These are phyloP conservation scores for Parazoanthus atlanticus DNA, from an alignment of 92 coral and sea anemone species.

Conservation along the genomic window DNA sequence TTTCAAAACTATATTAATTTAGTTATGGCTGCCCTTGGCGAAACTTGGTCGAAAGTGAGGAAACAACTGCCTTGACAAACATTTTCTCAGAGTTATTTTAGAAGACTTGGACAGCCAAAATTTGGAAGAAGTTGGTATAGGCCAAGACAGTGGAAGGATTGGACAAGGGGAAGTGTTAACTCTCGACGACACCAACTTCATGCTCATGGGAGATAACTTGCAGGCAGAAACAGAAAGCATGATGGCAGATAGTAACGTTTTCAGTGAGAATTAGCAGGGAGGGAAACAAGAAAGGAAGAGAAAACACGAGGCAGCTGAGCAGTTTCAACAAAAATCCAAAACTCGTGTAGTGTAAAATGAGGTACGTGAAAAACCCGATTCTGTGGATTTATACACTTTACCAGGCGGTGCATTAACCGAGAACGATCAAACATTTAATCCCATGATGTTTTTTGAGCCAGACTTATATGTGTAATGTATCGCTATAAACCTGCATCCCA, in stretches of 20 bases:
- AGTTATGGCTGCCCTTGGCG: neutral
- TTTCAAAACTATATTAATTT: neutral
- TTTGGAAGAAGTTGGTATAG: no score
- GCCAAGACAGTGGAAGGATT: no score
- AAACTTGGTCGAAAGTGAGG: neutral
- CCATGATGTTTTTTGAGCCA: neutral
- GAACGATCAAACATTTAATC: neutral
- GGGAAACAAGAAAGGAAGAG: neutral
- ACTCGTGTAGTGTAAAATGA: neutral
- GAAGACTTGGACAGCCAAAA: no score
- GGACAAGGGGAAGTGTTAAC: no score
- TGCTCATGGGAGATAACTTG: no score
- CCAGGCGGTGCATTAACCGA: neutral
- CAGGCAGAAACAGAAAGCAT: no score
- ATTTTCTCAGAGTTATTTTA: neutral
- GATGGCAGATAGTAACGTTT: no score
- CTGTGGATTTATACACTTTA: neutral
- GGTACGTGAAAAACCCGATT: no score
- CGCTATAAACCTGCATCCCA: no score
- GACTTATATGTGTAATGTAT: no score
- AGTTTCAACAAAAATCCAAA: neutral
- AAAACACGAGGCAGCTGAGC: neutral
- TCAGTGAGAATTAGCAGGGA: no score
- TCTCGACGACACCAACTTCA: no score
- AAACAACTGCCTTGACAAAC: neutral